Evolutionary conservation across 2,113 vertebrate species (phyloP).

Genomic region (Procavia capensis): DNA sequence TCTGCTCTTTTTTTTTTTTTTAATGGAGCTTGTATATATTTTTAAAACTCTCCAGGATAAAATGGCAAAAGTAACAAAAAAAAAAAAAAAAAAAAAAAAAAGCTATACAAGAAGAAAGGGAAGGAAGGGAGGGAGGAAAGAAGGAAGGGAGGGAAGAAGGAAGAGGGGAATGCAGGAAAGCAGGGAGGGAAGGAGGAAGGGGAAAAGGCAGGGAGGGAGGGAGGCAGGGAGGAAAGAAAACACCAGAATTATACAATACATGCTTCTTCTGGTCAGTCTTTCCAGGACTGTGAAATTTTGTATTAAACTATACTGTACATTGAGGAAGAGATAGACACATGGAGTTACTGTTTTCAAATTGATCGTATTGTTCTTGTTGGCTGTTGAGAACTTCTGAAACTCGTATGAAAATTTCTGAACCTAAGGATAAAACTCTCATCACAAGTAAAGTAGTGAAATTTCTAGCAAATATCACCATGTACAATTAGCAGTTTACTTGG

Average conservation of each 20-base stretch:
- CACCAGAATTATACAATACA: neutral
- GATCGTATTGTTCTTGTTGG: neutral
- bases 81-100: neutral
- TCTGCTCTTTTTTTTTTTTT: no score
- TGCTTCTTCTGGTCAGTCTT: neutral
- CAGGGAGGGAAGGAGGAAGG: no score
- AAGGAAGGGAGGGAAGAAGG: no score
- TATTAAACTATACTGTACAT: constrained; percentile 7
- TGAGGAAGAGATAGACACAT: neutral
- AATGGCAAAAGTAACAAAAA: neutral
- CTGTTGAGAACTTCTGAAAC: neutral
- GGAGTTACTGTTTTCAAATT: neutral
- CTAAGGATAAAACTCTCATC: neutral
- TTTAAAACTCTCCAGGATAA: neutral
- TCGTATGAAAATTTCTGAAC: neutral
- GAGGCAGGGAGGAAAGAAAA: no score
- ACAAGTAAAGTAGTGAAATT: neutral
- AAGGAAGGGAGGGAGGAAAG: no score
- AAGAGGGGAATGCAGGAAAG: no score
- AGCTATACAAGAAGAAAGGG: no score
- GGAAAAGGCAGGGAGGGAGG: no score
- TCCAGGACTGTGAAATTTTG: neutral
- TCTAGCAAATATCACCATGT: neutral
- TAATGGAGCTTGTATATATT: neutral
- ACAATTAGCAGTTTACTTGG: neutral